phyloP scores from a whole-genome alignment of 2,797 vertebrate genomes.

The Pseudocheirus occidentalis region DNA sequence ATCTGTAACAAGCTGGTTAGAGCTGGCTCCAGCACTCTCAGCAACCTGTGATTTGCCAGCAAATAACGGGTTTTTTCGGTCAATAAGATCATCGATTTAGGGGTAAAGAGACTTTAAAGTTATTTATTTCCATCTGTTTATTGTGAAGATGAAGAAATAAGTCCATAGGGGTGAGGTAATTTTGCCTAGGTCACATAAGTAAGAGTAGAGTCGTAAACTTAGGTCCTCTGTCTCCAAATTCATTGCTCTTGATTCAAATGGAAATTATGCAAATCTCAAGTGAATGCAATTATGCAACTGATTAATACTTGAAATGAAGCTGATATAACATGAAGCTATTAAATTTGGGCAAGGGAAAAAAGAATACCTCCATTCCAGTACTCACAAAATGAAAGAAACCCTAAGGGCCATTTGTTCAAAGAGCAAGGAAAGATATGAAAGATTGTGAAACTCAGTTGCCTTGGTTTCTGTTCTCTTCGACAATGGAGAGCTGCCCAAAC shows the following conservation, averaged over 20 bases:
- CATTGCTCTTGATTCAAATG: neutral
- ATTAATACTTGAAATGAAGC: slow-evolving; percentile 41
- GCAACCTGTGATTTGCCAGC: neutral
- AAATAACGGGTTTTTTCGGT: neutral
- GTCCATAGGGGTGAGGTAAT: neutral
- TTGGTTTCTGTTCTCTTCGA: slow-evolving; percentile 42
- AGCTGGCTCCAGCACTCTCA: neutral
- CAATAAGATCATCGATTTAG: neutral
- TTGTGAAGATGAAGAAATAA: neutral
- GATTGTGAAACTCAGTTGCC: slow-evolving; percentile 36
- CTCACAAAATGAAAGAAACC: slow-evolving; percentile 10
- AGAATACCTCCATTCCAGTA: neutral
- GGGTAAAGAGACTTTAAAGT: neutral
- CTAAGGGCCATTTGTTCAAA: slow-evolving; percentile 30
- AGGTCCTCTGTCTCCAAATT: neutral
- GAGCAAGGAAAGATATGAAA: slow-evolving; percentile 38
- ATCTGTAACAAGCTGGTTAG: neutral
- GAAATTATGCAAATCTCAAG: slow-evolving; percentile 3
- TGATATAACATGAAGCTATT: slow-evolving; percentile 35
- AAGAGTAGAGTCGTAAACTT: neutral
- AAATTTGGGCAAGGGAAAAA: slow-evolving; percentile 63
- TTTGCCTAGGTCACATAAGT: neutral
- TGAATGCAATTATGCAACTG: slow-evolving; percentile 17
- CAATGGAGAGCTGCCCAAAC: slow-evolving; percentile 18
- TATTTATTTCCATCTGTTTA: neutral